Percentiles rank a stretch among this genome's conserved stretches.
Evolutionary conservation across 1,140 invertebrate species (phyloP).

Genomic region (Drusus annulatus): DNA sequence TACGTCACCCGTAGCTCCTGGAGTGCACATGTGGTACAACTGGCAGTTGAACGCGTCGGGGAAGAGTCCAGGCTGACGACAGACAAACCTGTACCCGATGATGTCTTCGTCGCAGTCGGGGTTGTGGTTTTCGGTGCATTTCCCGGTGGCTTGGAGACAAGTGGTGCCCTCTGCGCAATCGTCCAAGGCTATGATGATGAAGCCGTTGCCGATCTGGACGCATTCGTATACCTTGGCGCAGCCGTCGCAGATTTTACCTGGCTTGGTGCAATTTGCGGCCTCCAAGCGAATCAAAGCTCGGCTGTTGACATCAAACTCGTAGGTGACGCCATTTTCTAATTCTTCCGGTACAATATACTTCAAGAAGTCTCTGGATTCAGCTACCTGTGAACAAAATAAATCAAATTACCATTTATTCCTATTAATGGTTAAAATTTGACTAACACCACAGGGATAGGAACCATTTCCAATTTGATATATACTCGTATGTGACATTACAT

Average conservation of each 20-base stretch:
- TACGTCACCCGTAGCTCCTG: constrained; percentile 23
- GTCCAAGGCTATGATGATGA: background rate
- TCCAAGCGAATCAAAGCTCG: no score
- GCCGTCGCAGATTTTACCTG: constrained; percentile 38
- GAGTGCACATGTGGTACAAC: constrained; percentile 65
- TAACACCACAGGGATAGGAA: no score
- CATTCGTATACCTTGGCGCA: constrained; percentile 31
- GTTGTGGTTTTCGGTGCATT: constrained; percentile 38
- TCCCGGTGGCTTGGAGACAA: constrained; percentile 14
- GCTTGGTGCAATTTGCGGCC: constrained; percentile 26
- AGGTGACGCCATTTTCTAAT: no score
- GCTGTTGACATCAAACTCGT: no score
- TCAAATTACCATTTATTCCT: no score
- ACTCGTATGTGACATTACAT: no score
- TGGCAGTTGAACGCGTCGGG: constrained; percentile 66
- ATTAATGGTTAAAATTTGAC: no score
- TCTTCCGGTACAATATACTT: no score
- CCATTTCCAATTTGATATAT: no score
- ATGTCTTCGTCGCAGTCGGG: constrained; percentile 9
- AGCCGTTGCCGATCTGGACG: constrained; percentile 6
- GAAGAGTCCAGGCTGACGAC: constrained; percentile 60
- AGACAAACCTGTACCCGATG: constrained; percentile 28
- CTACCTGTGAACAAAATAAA: no score
- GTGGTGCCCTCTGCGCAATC: background rate
- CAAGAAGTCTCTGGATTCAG: no score